Conservation (phyloP, 2,888 invertebrate species). For the Sympetrum striolatum region DNA sequence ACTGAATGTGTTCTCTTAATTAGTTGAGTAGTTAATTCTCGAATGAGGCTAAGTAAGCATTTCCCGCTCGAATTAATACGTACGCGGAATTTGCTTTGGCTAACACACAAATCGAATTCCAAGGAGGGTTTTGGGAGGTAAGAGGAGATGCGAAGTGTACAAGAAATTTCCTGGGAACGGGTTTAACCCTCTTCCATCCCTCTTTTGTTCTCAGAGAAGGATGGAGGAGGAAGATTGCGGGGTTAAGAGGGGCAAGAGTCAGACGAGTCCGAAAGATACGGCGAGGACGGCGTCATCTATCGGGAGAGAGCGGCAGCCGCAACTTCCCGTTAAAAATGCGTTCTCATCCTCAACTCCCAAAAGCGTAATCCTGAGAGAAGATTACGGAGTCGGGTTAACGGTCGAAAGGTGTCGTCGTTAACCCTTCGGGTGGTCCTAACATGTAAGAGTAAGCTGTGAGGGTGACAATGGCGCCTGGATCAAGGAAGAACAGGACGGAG, state of each 20-base stretch:
- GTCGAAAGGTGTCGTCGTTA: slow-evolving; percentile 41
- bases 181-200: not conserved
- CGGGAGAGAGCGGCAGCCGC: not conserved
- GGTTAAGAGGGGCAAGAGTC: not conserved
- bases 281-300: not conserved
- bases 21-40: no score
- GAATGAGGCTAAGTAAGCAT: no score
- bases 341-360: not conserved
- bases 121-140: no score
- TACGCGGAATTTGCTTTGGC: no score
- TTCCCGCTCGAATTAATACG: no score
- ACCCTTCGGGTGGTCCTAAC: not conserved
- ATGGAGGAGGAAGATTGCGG: not conserved
- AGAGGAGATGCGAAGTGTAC: no score
- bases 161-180: not conserved
- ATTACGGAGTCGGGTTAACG: slow-evolving; percentile 41
- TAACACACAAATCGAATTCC: no score
- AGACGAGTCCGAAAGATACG: not conserved
- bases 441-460: not conserved
- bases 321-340: not conserved
- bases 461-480: not conserved
- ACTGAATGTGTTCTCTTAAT: no score
- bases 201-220: not conserved
- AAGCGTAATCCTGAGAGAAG: slow-evolving; percentile 37
- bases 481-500: not conserved